Conservation (phyloP, 2,888 invertebrate genomes). For the Geotrupes spiniger region DNA sequence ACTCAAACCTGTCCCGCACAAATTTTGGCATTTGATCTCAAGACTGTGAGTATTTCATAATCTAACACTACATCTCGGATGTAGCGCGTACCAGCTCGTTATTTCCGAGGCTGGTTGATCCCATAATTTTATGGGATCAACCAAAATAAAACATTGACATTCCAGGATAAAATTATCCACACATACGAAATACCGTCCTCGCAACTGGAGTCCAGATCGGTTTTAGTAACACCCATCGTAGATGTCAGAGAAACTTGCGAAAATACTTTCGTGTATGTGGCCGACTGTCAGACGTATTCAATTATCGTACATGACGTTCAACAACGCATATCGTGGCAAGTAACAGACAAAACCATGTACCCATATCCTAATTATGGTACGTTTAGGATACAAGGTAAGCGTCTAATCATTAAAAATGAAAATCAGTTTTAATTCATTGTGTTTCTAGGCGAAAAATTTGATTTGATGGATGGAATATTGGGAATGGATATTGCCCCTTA, state of each 20-base stretch:
- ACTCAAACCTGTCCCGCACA: conserved; percentile 67
- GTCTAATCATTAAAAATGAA: neutral
- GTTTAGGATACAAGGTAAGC: conserved; percentile 61
- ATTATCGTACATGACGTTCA: conserved; percentile 64
- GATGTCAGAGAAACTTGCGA: conserved; percentile 59
- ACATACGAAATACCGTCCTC: conserved; percentile 51
- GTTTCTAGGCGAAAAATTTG: conserved; percentile 59
- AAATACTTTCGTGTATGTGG: conserved; percentile 65
- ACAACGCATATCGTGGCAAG: conserved; percentile 59
- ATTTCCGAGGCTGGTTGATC: no score
- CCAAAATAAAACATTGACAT: no score
- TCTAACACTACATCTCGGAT: no score
- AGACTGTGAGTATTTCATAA: conserved; percentile 48
- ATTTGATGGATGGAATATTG: conserved; percentile 71
- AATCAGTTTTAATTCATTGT: neutral
- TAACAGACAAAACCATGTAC: conserved; percentile 62
- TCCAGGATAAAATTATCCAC: conserved; percentile 54
- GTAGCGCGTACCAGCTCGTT: no score
- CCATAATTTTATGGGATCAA: no score
- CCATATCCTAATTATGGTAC: conserved; percentile 64
- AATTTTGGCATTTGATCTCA: conserved; percentile 68
- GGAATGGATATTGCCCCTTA: conserved; percentile 65
- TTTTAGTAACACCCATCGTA: conserved; percentile 64
- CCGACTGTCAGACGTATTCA: conserved; percentile 63
- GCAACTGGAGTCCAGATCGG: conserved; percentile 52